Conservation (phyloP, 2,888 invertebrate genomes). For the Synanthedon vespiformis region DNA sequence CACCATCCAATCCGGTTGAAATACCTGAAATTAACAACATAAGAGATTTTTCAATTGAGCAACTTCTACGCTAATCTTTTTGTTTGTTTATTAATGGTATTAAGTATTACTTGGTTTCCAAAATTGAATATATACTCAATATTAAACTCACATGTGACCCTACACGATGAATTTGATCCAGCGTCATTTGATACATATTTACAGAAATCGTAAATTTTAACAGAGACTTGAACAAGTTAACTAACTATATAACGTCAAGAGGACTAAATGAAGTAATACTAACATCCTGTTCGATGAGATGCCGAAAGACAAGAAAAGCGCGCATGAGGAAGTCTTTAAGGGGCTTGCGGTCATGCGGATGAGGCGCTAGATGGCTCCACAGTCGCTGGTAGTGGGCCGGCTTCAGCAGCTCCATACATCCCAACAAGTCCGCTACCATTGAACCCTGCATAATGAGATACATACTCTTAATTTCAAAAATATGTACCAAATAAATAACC, state of each 20-base stretch:
- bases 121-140: too few relatives aligned
- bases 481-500: too few relatives aligned
- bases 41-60: too few relatives aligned
- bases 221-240: background rate
- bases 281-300: slow-evolving; percentile 81
- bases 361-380: slow-evolving; percentile 83
- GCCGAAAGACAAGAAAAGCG: slow-evolving; percentile 83
- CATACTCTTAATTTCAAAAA: too few relatives aligned
- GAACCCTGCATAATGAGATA: slow-evolving; percentile 71
- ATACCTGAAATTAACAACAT: slow-evolving; percentile 60
- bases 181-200: too few relatives aligned
- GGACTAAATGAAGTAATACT: slow-evolving; percentile 15
- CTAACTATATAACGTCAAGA: background rate
- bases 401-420: slow-evolving; percentile 86
- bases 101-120: too few relatives aligned
- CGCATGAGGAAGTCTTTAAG: slow-evolving; percentile 88
- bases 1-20: slow-evolving; percentile 91
- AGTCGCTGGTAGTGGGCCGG: slow-evolving; percentile 89
- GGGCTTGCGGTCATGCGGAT: slow-evolving; percentile 79
- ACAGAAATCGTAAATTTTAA: too few relatives aligned
- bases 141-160: too few relatives aligned
- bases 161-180: too few relatives aligned
- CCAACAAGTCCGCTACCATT: slow-evolving; percentile 88
- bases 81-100: too few relatives aligned
- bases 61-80: too few relatives aligned